phyloP scores from a whole-genome alignment of 1,140 invertebrate genomes.

The Drosophila kurseongensis region DNA sequence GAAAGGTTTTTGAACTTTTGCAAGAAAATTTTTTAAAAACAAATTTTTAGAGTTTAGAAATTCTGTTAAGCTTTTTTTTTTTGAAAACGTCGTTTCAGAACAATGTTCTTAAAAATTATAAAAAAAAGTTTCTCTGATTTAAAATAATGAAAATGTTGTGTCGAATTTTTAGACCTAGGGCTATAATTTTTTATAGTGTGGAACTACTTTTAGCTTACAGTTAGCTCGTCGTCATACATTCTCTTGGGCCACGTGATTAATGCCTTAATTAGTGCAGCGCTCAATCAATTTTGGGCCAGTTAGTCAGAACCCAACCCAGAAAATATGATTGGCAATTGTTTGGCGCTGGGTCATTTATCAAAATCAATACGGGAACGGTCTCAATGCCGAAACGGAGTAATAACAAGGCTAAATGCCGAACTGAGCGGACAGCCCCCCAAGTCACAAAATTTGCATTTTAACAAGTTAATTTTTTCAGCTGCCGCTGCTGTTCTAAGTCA shows the following conservation, averaged over 20 bases:
- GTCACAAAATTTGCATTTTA: constrained; percentile 79
- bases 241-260: constrained; percentile 56
- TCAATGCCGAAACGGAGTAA: constrained; percentile 68
- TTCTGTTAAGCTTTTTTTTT: too few species aligned
- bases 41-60: too few species aligned
- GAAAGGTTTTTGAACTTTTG: too few species aligned
- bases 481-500: constrained; percentile 44
- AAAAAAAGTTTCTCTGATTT: background rate
- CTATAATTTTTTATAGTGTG: constrained; percentile 2
- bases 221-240: constrained; percentile 25
- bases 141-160: too few species aligned
- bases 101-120: too few species aligned
- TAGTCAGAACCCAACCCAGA: constrained; percentile 66
- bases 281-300: constrained; percentile 45
- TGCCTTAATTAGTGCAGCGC: constrained; percentile 74
- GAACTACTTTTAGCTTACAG: constrained; percentile 5
- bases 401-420: constrained; percentile 59
- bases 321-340: constrained; percentile 63
- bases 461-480: constrained; percentile 77
- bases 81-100: too few species aligned
- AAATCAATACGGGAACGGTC: constrained; percentile 74
- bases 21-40: too few species aligned
- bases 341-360: constrained; percentile 66
- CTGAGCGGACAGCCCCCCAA: constrained; percentile 56
- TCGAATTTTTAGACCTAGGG: too few species aligned